Evolutionary conservation across 2,113 vertebrate genomes (phyloP).

Genomic region (Oryzias woworae): DNA sequence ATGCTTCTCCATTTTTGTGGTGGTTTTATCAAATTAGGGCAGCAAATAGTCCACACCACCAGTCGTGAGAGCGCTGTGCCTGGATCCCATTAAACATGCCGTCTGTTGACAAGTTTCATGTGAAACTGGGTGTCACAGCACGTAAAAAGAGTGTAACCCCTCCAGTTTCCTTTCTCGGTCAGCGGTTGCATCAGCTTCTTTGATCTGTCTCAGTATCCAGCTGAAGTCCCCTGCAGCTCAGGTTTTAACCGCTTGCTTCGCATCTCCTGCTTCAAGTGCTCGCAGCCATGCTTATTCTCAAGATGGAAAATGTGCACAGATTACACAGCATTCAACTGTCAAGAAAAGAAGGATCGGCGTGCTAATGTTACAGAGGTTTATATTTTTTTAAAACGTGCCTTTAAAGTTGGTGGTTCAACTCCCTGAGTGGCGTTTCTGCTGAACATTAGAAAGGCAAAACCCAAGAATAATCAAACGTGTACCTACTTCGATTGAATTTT

Average conservation of each 20-base stretch:
- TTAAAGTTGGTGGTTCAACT: too few relatives aligned
- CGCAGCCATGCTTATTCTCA: slow-evolving; percentile 8
- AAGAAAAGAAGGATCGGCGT: too few relatives aligned
- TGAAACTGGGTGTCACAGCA: slow-evolving; percentile 3
- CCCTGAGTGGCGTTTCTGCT: too few relatives aligned
- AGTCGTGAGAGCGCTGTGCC: slow-evolving; percentile 16
- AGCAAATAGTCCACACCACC: slow-evolving; percentile 44
- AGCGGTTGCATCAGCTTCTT: slow-evolving; percentile 59
- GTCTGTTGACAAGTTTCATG: slow-evolving; percentile 20
- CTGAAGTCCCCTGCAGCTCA: slow-evolving; percentile 30
- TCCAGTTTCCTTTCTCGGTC: slow-evolving; percentile 52
- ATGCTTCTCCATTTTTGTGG: too few relatives aligned
- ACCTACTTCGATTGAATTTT: too few relatives aligned
- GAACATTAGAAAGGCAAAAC: too few relatives aligned
- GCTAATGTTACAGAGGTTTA: too few relatives aligned
- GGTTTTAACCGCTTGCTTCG: slow-evolving; percentile 15
- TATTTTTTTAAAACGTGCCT: too few relatives aligned
- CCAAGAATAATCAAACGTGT: too few relatives aligned
- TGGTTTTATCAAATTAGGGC: slow-evolving; percentile 42
- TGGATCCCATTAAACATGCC: slow-evolving; percentile 19
- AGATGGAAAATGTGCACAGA: slow-evolving; percentile 15
- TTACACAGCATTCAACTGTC: too few relatives aligned
- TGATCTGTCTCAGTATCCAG: slow-evolving; percentile 40
- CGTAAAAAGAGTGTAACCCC: slow-evolving; percentile 1
- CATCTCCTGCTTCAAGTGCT: slow-evolving; percentile 6